These are phyloP conservation scores for Bursaphelenchus okinawaensis DNA, from an alignment of 2,888 invertebrate genomes.

Conservation along the genomic window DNA sequence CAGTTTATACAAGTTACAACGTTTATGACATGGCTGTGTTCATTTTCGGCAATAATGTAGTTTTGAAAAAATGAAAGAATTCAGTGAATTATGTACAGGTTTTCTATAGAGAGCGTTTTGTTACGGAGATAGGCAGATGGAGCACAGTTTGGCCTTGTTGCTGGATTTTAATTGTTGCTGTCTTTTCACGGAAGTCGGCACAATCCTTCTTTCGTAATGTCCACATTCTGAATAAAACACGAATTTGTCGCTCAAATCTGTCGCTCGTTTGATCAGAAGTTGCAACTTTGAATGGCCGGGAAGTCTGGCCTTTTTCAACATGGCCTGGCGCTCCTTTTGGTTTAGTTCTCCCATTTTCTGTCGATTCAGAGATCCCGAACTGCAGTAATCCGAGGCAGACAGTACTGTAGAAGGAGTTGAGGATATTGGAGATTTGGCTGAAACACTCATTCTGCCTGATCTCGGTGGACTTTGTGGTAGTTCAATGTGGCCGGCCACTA, in stretches of 20 bases:
- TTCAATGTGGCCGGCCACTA: conserved; percentile 20
- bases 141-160: neutral
- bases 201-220: conserved; percentile 26
- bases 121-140: conserved; percentile 4
- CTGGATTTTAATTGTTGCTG: neutral
- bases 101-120: no score
- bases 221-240: conserved; percentile 27
- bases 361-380: conserved; percentile 9
- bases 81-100: no score
- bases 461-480: conserved; percentile 3
- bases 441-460: neutral
- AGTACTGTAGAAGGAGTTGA: neutral
- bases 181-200: conserved; percentile 5
- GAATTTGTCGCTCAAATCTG: conserved; percentile 8
- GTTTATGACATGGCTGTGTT: no score
- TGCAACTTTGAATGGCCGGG: conserved; percentile 8
- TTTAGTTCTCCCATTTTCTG: conserved; percentile 10
- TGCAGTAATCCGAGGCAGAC: conserved; percentile 10
- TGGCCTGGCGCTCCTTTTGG: neutral
- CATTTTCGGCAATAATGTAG: no score
- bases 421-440: neutral
- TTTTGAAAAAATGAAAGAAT: no score
- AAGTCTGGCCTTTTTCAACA: neutral
- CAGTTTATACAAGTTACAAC: no score
- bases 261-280: neutral